Evolutionary conservation across 2,113 vertebrate genomes (phyloP).

Genomic region (Gracilinanus agilis): DNA sequence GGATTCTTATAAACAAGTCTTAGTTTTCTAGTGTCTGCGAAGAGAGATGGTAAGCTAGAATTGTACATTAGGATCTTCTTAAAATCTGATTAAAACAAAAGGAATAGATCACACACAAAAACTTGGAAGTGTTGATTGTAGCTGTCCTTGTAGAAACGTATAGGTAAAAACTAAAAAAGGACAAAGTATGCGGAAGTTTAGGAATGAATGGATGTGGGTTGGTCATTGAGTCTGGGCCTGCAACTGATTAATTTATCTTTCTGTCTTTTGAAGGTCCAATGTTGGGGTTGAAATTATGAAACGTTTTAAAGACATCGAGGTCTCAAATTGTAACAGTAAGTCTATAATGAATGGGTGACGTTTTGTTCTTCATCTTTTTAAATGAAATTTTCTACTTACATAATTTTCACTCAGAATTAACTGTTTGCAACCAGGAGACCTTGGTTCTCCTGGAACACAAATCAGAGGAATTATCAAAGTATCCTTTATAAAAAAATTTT

Average conservation of each 20-base stretch:
- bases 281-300: constrained; percentile 62
- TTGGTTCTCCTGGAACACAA: constrained; percentile 9
- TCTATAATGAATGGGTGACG: background rate
- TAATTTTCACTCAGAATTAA: constrained; percentile 21
- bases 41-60: background rate
- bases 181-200: background rate
- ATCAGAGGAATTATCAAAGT: background rate
- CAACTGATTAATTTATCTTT: constrained; percentile 43
- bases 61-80: background rate
- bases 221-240: background rate
- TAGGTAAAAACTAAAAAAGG: background rate
- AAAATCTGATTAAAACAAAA: background rate
- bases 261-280: constrained; percentile 65
- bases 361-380: background rate
- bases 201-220: background rate
- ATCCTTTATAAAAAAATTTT: constrained; percentile 37
- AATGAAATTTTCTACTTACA: background rate
- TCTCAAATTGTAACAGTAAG: constrained; percentile 64
- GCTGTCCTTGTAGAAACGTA: too few relatives aligned
- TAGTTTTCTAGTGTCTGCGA: background rate
- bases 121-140: too few relatives aligned
- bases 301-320: constrained; percentile 36
- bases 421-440: constrained; percentile 10
- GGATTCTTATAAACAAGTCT: background rate
- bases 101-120: too few relatives aligned